Percentiles rank a stretch among this genome's conserved stretches.
Conservation (phyloP, 2,797 vertebrate genomes). For the Australoheros facetus region DNA sequence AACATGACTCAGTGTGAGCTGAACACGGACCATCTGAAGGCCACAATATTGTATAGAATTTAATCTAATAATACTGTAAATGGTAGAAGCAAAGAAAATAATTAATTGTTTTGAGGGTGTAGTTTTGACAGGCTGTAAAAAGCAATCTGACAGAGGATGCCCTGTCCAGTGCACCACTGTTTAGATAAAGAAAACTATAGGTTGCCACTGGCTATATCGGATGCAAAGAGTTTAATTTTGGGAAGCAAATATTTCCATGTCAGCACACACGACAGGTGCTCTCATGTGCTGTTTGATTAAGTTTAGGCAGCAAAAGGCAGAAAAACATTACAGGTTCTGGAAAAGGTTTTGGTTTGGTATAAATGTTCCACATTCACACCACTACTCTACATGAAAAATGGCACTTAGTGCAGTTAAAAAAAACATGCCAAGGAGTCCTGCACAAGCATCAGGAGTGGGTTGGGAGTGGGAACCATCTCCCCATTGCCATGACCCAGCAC, state of each 20-base stretch:
- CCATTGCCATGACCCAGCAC: neutral
- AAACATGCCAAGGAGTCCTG: neutral
- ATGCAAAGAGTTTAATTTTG: neutral
- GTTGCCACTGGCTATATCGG: neutral
- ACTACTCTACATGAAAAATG: neutral
- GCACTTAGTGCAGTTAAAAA: neutral
- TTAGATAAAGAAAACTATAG: neutral
- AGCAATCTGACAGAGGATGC: neutral
- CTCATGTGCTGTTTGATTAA: neutral
- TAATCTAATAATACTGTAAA: neutral
- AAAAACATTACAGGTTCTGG: neutral
- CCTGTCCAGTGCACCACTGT: neutral
- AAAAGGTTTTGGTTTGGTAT: neutral
- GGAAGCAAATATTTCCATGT: neutral
- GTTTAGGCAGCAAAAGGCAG: neutral
- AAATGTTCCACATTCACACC: neutral
- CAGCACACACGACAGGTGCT: neutral
- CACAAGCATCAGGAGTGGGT: neutral
- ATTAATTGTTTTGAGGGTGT: too few relatives aligned
- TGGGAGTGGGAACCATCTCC: neutral
- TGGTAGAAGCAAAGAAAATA: neutral
- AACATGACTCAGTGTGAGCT: neutral
- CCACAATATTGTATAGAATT: neutral
- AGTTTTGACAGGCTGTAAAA: neutral
- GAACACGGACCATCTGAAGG: neutral